Base-by-base conservation (phyloP, 2,888 invertebrate species). In the Apamea monoglypha region DNA sequence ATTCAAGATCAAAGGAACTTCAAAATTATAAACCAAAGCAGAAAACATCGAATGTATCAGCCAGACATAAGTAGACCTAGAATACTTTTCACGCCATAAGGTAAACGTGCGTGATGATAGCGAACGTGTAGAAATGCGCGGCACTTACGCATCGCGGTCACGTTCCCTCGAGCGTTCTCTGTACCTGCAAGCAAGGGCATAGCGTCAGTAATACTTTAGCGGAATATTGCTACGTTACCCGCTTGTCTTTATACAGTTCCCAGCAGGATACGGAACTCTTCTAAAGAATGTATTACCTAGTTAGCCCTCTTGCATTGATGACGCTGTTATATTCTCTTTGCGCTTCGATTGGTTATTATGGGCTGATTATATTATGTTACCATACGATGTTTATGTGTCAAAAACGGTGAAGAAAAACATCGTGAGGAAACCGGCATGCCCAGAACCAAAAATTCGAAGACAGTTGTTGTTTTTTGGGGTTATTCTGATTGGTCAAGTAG, bases 101-200 rank as follows among this genome's bases (percentile, higher is more conserved):
- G 74, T 87, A 74, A 87, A 79, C 73, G 84, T 84, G 87, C 84
- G 84, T 84, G 84, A 63, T 14, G 29, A 3, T 79, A 87, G 84
- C 84, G 83, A 78, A 75, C 80, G 76, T 83, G 84, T 80, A 80
- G 71, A 77, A 88, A 78, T 88, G 70, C 86, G 86, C 87, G 90
- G 92, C 92, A 96, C 97, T 97, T 97, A 97, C 97, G 97, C 97
- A 92, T 97, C 97, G 90, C 97, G 96, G 86, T 97, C 98, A 77
- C 98, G 97, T 86, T 98, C 98, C 87, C 98, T 97, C 80, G 98
- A 98, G 89, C 98, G 96, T 92, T 98, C 98, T 84, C 98, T 97
- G 92, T 98, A 98, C 91, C 98, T 97, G 95, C 96, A 97, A 96
- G 91, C 88, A 94, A 94, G 86, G 87, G 86, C 87, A 84, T 80